Conservation (phyloP, 1,140 invertebrate species). For the Marisa cornuarietis region DNA sequence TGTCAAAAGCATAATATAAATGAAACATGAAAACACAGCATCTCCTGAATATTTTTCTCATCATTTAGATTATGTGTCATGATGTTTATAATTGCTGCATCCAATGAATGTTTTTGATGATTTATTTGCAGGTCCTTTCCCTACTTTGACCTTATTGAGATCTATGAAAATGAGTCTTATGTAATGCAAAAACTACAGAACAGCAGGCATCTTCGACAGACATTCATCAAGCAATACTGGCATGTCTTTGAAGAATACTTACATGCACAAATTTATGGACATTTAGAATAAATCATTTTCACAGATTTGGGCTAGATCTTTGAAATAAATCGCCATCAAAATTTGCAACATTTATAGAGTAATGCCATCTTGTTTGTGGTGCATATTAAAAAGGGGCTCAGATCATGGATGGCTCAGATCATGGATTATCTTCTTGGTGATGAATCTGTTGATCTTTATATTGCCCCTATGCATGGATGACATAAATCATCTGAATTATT, state of each 20-base stretch:
- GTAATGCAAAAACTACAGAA: constrained; percentile 36
- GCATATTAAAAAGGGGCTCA: no score
- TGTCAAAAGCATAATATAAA: neutral
- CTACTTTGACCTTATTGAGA: constrained; percentile 42
- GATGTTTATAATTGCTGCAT: neutral
- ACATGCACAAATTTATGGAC: constrained; percentile 40
- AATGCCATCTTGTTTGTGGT: no score
- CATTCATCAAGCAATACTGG: constrained; percentile 45
- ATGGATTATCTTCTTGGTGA: no score
- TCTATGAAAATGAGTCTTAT: constrained; percentile 40
- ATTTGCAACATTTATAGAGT: no score
- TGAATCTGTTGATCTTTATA: no score
- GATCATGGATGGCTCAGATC: no score
- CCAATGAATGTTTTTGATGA: neutral
- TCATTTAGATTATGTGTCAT: neutral
- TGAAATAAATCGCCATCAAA: no score
- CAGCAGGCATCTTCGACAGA: constrained; percentile 30
- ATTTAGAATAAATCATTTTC: constrained; percentile 25
- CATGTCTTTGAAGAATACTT: constrained; percentile 48
- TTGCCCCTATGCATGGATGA: no score
- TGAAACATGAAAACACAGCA: neutral
- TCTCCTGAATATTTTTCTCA: neutral
- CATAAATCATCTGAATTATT: no score
- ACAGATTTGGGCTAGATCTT: no score
- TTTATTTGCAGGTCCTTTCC: constrained; percentile 47